A percentile compares a stretch with the other conserved stretches of the same genome.
Evolutionary conservation across 2,888 invertebrate genomes (phyloP).

Genomic region (Monochamus alternatus): DNA sequence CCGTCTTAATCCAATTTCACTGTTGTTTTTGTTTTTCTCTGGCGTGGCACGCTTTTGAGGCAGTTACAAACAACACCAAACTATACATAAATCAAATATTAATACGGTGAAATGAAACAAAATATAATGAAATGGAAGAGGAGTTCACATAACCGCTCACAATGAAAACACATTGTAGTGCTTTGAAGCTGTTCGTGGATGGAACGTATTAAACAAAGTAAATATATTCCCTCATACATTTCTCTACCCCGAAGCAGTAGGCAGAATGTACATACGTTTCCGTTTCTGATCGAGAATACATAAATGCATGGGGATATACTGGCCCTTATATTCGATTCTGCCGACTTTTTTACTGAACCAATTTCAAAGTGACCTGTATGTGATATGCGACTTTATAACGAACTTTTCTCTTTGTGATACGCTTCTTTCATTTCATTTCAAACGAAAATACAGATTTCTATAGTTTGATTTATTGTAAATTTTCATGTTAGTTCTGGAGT

Average conservation of each 20-base stretch:
- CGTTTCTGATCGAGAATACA: constrained; percentile 39
- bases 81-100: constrained; percentile 29
- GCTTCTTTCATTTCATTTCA: constrained; percentile 54
- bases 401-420: constrained; percentile 42
- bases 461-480: constrained; percentile 53
- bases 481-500: constrained; percentile 18
- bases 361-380: constrained; percentile 43
- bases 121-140: constrained; percentile 27
- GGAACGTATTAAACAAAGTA: constrained; percentile 40
- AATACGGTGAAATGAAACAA: constrained; percentile 27
- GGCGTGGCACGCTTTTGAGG: background rate
- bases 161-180: constrained; percentile 33
- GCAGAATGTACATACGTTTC: constrained; percentile 28
- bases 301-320: constrained; percentile 33
- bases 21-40: constrained; percentile 16
- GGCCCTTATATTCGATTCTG: constrained; percentile 35
- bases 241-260: constrained; percentile 30
- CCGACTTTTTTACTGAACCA: constrained; percentile 38
- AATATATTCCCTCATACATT: constrained; percentile 35
- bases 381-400: constrained; percentile 45
- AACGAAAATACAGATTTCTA: constrained; percentile 54
- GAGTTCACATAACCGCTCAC: constrained; percentile 14
- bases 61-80: constrained; percentile 23
- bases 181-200: constrained; percentile 36
- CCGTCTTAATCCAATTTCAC: constrained; percentile 7